phyloP scores from a whole-genome alignment of 1,140 invertebrate genomes.

The Luehdorfia chinensis region DNA sequence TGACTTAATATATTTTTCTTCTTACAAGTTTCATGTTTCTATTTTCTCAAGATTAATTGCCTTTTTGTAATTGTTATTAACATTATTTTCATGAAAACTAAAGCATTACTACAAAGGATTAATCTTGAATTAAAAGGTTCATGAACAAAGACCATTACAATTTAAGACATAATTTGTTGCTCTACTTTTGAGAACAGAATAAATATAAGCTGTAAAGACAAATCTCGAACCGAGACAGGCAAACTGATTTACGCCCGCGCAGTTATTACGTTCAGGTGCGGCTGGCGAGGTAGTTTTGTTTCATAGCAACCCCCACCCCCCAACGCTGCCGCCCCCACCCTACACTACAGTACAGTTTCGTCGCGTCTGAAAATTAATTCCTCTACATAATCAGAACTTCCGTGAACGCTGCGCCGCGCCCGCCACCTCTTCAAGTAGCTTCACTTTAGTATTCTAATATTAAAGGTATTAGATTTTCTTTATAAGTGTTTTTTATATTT shows the following conservation, averaged over 20 bases:
- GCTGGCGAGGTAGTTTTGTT: constrained; percentile 58
- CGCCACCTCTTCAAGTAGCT: constrained; percentile 39
- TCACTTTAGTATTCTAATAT: constrained; percentile 34
- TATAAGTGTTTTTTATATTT: too few species aligned
- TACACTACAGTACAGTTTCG: constrained; percentile 60
- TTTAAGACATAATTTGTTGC: constrained; percentile 3
- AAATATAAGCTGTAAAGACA: constrained; percentile 12
- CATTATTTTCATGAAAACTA: too few species aligned
- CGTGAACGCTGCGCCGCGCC: constrained; percentile 40
- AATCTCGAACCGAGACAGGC: constrained; percentile 17
- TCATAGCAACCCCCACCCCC: constrained; percentile 29
- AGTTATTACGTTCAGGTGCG: constrained; percentile 61
- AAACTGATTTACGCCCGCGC: constrained; percentile 48
- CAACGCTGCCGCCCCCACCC: constrained; percentile 19
- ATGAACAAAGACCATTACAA: constrained; percentile 7
- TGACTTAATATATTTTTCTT: too few species aligned
- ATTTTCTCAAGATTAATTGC: too few species aligned
- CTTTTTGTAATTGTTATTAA: too few species aligned
- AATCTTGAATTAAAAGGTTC: too few species aligned
- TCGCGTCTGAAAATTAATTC: constrained; percentile 74
- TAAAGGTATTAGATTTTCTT: constrained; percentile 37
- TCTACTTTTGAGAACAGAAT: constrained; percentile 10
- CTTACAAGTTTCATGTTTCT: too few species aligned
- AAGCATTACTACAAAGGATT: too few species aligned
- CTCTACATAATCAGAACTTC: constrained; percentile 74